Conservation (phyloP, 2,888 invertebrate species). For the Papilio gigon region DNA sequence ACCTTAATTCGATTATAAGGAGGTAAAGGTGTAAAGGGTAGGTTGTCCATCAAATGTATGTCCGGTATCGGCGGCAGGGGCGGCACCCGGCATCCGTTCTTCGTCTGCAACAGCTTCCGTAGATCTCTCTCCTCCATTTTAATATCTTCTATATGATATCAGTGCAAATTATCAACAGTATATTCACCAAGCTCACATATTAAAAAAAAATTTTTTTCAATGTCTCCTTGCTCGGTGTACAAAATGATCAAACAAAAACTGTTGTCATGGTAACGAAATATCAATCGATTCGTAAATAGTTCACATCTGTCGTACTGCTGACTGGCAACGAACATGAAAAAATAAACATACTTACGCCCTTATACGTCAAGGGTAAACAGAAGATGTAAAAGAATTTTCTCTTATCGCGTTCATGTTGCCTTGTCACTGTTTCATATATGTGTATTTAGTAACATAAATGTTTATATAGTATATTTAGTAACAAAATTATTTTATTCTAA, state of each 20-base stretch:
- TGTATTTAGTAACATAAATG: neutral
- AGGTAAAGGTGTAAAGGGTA: conserved; percentile 70
- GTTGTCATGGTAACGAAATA: conserved; percentile 14
- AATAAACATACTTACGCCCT: neutral
- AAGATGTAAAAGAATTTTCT: neutral
- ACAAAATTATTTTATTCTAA: no score
- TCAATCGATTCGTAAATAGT: conserved; percentile 29
- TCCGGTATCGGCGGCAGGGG: conserved; percentile 71
- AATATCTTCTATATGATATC: conserved; percentile 12
- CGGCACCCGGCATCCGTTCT: conserved; percentile 74
- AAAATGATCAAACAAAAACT: conserved; percentile 4
- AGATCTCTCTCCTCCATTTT: conserved; percentile 74
- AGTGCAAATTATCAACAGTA: conserved; percentile 5
- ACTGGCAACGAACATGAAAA: neutral
- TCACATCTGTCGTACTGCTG: neutral
- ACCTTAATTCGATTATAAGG: conserved; percentile 77
- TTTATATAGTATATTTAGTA: no score
- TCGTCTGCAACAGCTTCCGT: conserved; percentile 70
- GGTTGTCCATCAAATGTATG: conserved; percentile 63
- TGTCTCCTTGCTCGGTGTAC: neutral
- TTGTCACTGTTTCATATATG: neutral
- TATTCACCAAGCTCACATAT: neutral
- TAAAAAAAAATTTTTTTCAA: neutral
- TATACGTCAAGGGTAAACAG: neutral
- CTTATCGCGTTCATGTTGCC: neutral